Evolutionary conservation across 2,113 vertebrate species (phyloP).

Genomic region (Cinclus mexicanus): DNA sequence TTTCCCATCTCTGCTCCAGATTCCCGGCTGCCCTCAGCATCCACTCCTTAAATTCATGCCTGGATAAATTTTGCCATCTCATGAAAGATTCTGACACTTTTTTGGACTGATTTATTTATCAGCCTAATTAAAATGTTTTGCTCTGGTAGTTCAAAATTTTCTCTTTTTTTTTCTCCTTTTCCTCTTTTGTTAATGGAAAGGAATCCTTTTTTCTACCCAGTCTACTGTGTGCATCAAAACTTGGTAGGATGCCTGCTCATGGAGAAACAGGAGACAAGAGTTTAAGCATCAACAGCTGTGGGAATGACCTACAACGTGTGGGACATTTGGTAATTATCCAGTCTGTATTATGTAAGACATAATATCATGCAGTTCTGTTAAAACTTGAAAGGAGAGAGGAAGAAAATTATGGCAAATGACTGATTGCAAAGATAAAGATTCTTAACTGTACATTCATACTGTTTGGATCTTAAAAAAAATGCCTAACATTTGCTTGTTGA

Average conservation of each 20-base stretch:
- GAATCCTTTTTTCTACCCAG: neutral
- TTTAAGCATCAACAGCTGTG: neutral
- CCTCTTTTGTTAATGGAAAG: neutral
- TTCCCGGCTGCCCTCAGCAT: neutral
- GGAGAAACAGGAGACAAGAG: neutral
- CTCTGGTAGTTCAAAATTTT: neutral
- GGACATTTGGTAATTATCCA: neutral
- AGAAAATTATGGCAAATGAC: neutral
- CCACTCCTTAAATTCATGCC: neutral
- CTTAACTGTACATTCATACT: neutral
- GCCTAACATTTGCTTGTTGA: neutral
- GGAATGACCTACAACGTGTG: conserved; percentile 27
- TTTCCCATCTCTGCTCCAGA: neutral
- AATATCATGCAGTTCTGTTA: neutral
- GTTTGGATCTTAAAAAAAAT: neutral
- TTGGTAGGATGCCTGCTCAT: neutral
- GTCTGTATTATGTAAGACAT: neutral
- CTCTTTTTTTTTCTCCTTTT: fast-evolving
- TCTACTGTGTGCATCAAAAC: neutral
- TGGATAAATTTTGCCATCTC: neutral
- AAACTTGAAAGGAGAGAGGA: neutral
- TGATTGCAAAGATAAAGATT: neutral
- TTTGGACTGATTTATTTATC: neutral
- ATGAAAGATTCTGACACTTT: neutral
- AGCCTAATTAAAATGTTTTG: conserved; percentile 28